phyloP scores from a whole-genome alignment of 2,113 vertebrate species.

The Lota lota region DNA sequence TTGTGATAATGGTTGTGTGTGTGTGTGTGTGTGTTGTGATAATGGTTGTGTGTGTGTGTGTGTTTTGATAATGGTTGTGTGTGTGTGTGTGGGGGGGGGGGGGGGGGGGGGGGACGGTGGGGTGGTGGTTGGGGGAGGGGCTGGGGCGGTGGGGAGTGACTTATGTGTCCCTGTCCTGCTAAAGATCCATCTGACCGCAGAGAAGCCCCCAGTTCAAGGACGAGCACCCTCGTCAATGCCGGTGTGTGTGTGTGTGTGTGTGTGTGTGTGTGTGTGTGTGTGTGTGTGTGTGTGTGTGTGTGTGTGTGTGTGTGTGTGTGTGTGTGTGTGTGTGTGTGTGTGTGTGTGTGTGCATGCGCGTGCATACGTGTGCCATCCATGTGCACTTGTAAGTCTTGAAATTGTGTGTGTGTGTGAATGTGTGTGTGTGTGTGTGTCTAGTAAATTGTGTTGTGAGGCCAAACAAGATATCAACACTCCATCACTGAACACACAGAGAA shows the following conservation, averaged over 20 bases:
- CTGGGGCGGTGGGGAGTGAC: conserved; percentile 35
- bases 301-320: conserved; percentile 9
- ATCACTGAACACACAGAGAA: conserved; percentile 17
- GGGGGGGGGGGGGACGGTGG: background rate
- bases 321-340: background rate
- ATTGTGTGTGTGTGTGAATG: background rate
- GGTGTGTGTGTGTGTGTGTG: conserved; percentile 2
- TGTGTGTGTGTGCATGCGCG: conserved; percentile 3
- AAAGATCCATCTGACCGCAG: conserved; percentile 51
- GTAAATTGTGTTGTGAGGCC: conserved; percentile 31
- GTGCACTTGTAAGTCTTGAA: no score
- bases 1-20: conserved; percentile 5
- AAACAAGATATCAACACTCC: conserved; percentile 38
- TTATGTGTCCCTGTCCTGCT: conserved; percentile 51
- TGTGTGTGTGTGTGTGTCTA: background rate
- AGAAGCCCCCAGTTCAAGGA: conserved; percentile 60
- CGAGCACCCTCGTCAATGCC: conserved; percentile 8
- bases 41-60: background rate
- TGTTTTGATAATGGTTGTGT: background rate
- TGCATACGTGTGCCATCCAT: background rate
- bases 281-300: conserved; percentile 10
- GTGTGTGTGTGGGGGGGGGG: background rate
- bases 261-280: background rate
- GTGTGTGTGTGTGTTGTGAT: conserved; percentile 2
- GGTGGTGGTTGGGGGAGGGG: background rate